These are phyloP conservation scores for Melanocharis versteri DNA, from an alignment of 2,113 vertebrate genomes.

Conservation along the genomic window DNA sequence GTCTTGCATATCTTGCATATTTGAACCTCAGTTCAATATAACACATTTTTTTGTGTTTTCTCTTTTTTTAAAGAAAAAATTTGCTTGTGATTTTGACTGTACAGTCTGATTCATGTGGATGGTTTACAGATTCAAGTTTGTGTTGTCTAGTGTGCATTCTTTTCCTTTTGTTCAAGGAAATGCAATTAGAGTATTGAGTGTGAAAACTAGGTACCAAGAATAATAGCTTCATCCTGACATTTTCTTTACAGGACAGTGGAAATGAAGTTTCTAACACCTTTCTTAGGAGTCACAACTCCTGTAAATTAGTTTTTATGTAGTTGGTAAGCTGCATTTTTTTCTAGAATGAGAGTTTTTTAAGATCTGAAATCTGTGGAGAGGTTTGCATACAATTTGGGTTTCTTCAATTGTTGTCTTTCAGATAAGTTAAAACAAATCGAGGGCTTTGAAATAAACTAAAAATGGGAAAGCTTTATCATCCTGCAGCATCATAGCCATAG, in stretches of 20 bases:
- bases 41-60: background rate
- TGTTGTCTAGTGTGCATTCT: background rate
- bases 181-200: background rate
- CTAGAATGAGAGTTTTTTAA: background rate
- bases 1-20: background rate
- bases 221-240: background rate
- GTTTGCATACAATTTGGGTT: background rate
- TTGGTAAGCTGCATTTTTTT: background rate
- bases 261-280: background rate
- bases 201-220: background rate
- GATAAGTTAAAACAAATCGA: background rate
- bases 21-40: background rate
- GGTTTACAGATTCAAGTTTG: background rate
- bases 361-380: background rate
- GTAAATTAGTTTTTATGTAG: background rate
- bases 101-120: background rate
- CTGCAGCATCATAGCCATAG: rapidly evolving
- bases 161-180: background rate
- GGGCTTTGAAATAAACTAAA: background rate
- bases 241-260: background rate
- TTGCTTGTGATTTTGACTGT: background rate
- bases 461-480: background rate
- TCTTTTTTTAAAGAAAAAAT: background rate
- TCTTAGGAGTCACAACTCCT: background rate
- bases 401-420: background rate